phyloP scores from a whole-genome alignment of 2,888 invertebrate species.

The Hypomecis atomaria region DNA sequence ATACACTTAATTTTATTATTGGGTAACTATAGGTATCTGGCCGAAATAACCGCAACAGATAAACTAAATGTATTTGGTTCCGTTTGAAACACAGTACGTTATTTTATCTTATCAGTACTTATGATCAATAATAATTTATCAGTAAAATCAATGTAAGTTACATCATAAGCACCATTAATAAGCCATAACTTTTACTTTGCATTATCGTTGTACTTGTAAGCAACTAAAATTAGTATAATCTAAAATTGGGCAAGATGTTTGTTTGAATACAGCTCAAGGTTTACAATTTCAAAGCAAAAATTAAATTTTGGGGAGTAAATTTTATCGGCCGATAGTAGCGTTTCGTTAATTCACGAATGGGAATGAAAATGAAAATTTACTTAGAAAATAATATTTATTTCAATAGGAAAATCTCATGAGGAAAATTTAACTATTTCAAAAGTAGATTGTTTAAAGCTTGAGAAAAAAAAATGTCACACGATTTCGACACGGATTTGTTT shows the following conservation, averaged over 20 bases:
- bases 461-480: no score
- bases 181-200: neutral
- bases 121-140: no score
- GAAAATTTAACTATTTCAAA: neutral
- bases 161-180: neutral
- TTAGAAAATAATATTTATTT: no score
- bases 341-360: neutral
- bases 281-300: neutral
- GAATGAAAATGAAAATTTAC: neutral
- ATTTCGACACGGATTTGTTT: no score
- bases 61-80: no score
- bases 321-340: neutral
- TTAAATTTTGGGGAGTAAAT: neutral
- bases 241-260: neutral
- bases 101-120: no score
- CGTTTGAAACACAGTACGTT: no score
- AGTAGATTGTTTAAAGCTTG: neutral
- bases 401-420: neutral
- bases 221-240: neutral
- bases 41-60: no score
- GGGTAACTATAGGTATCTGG: no score
- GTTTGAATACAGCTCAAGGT: neutral
- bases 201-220: neutral
- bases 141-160: no score
- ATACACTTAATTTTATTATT: no score